phyloP scores from a whole-genome alignment of 2,797 vertebrate species.

The Falco berigora region DNA sequence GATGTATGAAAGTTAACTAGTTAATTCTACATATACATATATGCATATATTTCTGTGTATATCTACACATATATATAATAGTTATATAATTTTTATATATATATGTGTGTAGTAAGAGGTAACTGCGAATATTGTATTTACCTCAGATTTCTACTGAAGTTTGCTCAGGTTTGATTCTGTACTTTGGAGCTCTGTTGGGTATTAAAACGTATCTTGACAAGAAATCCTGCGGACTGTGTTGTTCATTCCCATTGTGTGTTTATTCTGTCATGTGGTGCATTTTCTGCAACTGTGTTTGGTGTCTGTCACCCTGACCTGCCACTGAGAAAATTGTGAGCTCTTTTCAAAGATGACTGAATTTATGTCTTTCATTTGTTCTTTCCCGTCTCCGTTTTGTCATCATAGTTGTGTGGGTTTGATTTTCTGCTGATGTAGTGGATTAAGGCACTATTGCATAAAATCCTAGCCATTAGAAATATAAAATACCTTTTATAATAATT shows the following conservation, averaged over 20 bases:
- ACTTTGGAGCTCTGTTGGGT: neutral
- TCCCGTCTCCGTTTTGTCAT: neutral
- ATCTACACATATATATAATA: neutral
- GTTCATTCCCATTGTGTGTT: neutral
- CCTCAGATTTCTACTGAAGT: neutral
- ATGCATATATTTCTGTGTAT: neutral
- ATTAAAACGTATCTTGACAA: neutral
- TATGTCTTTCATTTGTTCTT: neutral
- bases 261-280: neutral
- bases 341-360: neutral
- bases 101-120: neutral
- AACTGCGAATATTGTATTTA: accelerated
- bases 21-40: neutral
- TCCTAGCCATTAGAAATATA: neutral
- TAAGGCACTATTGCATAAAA: neutral
- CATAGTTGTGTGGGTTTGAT: neutral
- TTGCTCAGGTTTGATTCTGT: neutral
- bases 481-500: neutral
- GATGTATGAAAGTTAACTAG: neutral
- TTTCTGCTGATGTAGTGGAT: neutral
- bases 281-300: neutral
- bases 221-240: neutral
- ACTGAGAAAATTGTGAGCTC: neutral
- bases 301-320: neutral
- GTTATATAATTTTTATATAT: neutral